phyloP scores from a whole-genome alignment of 2,888 invertebrate species.

The Lithophane socia region DNA sequence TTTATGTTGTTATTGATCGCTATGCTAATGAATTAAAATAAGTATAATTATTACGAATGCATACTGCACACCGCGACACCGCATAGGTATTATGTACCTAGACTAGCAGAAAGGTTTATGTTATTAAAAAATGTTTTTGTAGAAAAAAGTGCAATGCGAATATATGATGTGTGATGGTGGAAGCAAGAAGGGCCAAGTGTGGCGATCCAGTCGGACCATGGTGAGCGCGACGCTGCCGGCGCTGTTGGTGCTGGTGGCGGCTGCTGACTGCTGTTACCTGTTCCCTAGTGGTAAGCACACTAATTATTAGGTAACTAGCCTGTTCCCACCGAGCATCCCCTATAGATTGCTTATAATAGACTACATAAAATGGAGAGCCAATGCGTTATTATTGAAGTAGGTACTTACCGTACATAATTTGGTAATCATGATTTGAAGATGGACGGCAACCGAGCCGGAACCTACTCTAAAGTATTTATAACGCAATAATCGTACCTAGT shows the following conservation, averaged over 20 bases:
- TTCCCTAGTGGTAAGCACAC: slow-evolving; percentile 88
- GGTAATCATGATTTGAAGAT: background rate
- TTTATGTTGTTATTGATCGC: slow-evolving; percentile 52
- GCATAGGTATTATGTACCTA: background rate
- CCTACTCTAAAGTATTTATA: background rate
- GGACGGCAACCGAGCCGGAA: background rate
- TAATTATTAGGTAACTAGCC: background rate
- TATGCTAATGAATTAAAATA: slow-evolving; percentile 29
- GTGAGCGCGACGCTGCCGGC: slow-evolving; percentile 72
- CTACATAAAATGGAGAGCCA: no score
- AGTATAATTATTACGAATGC: slow-evolving; percentile 7
- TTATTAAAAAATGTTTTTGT: slow-evolving; percentile 23
- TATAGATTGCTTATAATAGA: background rate
- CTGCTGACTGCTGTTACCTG: slow-evolving; percentile 86
- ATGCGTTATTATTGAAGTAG: background rate
- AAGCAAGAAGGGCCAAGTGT: slow-evolving; percentile 63
- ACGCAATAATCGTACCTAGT: no score
- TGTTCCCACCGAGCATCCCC: background rate
- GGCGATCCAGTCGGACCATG: slow-evolving; percentile 77
- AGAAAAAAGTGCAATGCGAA: slow-evolving; percentile 65
- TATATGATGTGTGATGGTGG: slow-evolving; percentile 80
- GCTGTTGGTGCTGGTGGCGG: slow-evolving; percentile 74
- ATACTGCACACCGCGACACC: background rate
- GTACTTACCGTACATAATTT: background rate
- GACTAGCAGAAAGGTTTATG: background rate